Base-by-base conservation (phyloP, 1,140 invertebrate species). In the Aphelinus atriplicis region DNA sequence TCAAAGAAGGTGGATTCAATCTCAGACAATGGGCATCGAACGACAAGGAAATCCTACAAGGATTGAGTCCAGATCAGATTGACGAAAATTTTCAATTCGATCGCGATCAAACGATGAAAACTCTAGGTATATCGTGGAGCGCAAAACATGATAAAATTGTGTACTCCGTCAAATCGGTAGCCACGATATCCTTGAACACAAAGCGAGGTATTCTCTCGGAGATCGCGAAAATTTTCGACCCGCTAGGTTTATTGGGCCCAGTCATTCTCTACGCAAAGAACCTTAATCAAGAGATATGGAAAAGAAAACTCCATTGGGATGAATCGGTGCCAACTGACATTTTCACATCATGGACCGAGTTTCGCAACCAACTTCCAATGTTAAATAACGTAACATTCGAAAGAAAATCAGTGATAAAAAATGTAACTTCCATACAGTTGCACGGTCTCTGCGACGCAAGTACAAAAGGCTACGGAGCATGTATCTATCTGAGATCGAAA, bases 181-280 rank as follows among this genome's bases (percentile, higher is more conserved):
- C 5, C 1, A 45, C 4, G 7, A 1, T 26, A 26, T 2, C 9
- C 10, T 7, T 7, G 48, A 48, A 55, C 9, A 75, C 46, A 26
- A 76, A 71, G 53, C n/a, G 74, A 10, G 10, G 1, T 1, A 71
- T 76, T n/a, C 56, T 76, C 1, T 66, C 68, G 0, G 62, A 76
- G 61, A 71, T 76, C 7, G 70, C 79, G 1, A 77, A 83, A 77
- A 60, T 85, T 9, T 86, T 79, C 63, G 84, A 87, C 66, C 82
- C 82, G 0, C 64, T 78, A 5, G 77, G 77, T 6, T 79, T 83
- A 61, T 43, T 88, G 3, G 75, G 81, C 42, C 88, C 86, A 10
- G 56, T 86, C 3, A 81, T 81, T 26, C 78, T 88, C 7, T 69
- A 57, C n/a, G 79, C 81, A 5, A 88, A 89, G 77, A 76, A 84